These are phyloP conservation scores for Polypedilum vanderplanki DNA, from an alignment of 1,140 invertebrate species.

Conservation along the genomic window DNA sequence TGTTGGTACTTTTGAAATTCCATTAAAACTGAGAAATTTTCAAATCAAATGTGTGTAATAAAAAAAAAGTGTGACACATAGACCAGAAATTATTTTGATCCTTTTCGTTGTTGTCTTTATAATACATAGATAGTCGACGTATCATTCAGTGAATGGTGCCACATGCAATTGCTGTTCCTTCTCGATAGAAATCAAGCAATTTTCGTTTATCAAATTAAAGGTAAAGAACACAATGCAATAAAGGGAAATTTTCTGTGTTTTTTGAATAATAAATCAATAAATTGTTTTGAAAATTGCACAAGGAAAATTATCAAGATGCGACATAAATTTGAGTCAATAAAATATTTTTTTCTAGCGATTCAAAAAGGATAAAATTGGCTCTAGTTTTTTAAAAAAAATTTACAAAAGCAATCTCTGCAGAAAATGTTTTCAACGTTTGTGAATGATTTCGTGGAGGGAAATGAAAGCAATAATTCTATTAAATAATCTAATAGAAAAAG, in stretches of 20 bases:
- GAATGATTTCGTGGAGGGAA: background rate
- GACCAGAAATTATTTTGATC: background rate
- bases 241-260: background rate
- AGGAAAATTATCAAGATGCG: background rate
- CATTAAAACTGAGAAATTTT: background rate
- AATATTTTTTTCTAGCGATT: too few species aligned
- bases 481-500: constrained; percentile 28
- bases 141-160: background rate
- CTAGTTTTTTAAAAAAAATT: background rate
- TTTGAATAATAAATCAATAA: background rate
- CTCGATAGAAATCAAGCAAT: constrained; percentile 17
- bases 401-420: background rate
- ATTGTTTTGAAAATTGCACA: background rate
- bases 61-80: background rate
- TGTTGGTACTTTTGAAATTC: background rate
- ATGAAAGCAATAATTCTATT: background rate
- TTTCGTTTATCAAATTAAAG: constrained; percentile 27
- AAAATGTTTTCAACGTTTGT: background rate
- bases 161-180: background rate
- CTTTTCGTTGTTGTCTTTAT: background rate
- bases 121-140: background rate
- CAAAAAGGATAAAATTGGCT: too few species aligned
- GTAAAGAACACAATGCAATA: background rate
- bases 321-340: background rate
- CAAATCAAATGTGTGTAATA: background rate